A percentile compares a stretch with the other conserved stretches of the same genome.
Conservation (phyloP, 2,888 invertebrate species). For the Apamea crenata region DNA sequence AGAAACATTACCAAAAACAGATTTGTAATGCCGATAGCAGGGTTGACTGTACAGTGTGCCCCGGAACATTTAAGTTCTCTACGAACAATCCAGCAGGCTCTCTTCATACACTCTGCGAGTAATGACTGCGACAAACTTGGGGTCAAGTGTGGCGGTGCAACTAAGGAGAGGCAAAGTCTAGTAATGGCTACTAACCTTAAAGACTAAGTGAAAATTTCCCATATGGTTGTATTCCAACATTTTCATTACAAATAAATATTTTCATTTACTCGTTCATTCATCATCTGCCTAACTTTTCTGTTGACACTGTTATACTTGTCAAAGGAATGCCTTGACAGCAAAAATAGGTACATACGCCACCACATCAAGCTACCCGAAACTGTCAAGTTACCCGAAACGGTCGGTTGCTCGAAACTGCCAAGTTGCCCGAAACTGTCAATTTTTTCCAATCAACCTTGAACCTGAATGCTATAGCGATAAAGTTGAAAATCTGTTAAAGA, state of each 20-base stretch:
- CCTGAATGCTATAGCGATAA: no score
- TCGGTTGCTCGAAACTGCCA: no score
- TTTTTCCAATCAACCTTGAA: no score
- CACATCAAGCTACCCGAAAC: no score
- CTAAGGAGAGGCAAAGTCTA: not conserved
- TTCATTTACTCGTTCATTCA: not conserved
- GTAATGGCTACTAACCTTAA: not conserved
- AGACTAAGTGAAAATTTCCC: no score
- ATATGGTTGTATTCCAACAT: not conserved
- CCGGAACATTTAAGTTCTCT: constrained; percentile 32
- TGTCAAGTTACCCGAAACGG: no score
- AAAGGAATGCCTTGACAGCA: not conserved
- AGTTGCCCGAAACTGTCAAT: no score
- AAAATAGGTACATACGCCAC: not conserved
- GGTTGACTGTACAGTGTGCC: not conserved
- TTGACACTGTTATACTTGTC: not conserved
- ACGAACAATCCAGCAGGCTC: constrained; percentile 19
- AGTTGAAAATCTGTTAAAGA: no score
- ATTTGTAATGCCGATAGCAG: no score
- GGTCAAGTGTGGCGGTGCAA: constrained; percentile 10
- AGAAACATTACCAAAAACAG: not conserved
- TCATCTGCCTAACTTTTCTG: not conserved
- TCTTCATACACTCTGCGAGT: constrained; percentile 13
- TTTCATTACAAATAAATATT: not conserved
- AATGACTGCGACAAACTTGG: constrained; percentile 16